These are phyloP conservation scores for Siderastrea radians DNA, from an alignment of 92 coral and sea anemone species.

Conservation along the genomic window DNA sequence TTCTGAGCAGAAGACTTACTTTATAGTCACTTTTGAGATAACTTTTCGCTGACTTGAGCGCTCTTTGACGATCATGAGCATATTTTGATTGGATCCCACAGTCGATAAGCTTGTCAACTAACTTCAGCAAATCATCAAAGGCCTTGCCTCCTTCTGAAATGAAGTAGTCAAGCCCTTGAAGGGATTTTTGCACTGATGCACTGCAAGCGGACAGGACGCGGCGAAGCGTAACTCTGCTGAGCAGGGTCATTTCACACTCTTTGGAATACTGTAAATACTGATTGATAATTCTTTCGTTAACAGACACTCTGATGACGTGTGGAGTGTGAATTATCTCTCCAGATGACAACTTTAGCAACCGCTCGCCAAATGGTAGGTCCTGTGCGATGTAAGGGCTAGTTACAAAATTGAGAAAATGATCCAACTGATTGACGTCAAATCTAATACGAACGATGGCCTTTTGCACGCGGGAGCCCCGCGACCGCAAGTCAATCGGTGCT, in stretches of 20 bases:
- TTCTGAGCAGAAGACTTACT: slow-evolving; percentile 3
- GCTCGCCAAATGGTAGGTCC: slow-evolving; percentile 60
- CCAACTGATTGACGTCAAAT: not conserved
- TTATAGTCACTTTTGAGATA: slow-evolving; percentile 58
- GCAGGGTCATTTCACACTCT: slow-evolving; percentile 28
- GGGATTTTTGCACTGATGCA: slow-evolving; percentile 67
- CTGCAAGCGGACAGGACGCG: slow-evolving; percentile 58
- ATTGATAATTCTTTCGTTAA: slow-evolving; percentile 46
- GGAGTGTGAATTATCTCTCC: slow-evolving; percentile 37
- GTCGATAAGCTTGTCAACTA: slow-evolving; percentile 37
- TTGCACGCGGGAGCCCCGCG: slow-evolving; percentile 34
- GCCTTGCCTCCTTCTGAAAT: slow-evolving; percentile 51
- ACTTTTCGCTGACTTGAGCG: slow-evolving; percentile 34
- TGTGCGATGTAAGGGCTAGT: not conserved
- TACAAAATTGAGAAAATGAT: not conserved
- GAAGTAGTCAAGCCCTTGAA: slow-evolving; percentile 69
- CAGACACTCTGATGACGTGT: slow-evolving; percentile 50
- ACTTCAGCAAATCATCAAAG: slow-evolving; percentile 47
- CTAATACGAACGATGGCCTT: not conserved
- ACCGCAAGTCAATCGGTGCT: slow-evolving; percentile 30
- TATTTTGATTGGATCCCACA: too few species aligned
- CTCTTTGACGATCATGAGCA: too few species aligned
- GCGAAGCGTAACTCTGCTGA: slow-evolving; percentile 48
- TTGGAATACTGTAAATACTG: slow-evolving; percentile 27
- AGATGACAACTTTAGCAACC: slow-evolving; percentile 1